Evolutionary conservation across 2,113 vertebrate genomes (phyloP).

Genomic region (Zosterops borbonicus): DNA sequence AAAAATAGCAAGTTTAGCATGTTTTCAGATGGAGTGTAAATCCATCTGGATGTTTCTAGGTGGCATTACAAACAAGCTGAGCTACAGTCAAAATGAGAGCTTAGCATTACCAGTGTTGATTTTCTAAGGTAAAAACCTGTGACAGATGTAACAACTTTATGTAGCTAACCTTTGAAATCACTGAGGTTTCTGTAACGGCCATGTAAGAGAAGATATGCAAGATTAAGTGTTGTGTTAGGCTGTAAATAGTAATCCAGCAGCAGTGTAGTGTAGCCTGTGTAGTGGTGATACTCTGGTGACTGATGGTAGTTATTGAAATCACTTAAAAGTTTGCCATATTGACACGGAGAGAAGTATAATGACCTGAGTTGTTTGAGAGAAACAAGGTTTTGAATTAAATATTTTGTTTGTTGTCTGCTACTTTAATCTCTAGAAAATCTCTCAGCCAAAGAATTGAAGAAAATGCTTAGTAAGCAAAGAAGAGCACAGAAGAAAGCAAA

Average conservation of each 20-base stretch:
- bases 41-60: neutral
- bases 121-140: neutral
- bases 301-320: neutral
- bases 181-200: neutral
- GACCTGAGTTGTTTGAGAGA: neutral
- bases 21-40: neutral
- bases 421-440: slow-evolving; percentile 74
- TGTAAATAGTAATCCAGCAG: neutral
- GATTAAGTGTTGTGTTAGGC: neutral
- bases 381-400: neutral
- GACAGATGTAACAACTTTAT: neutral
- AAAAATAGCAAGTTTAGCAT: neutral
- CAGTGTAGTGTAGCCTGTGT: neutral
- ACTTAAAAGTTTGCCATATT: neutral
- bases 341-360: neutral
- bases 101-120: neutral
- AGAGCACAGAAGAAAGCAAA: slow-evolving; percentile 83
- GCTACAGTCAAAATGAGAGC: neutral
- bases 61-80: neutral
- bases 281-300: neutral
- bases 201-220: neutral
- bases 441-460: slow-evolving; percentile 82
- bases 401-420: neutral
- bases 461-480: slow-evolving; percentile 82
- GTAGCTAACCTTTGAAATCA: neutral